These are phyloP conservation scores for Malachius bipustulatus DNA, from an alignment of 2,888 invertebrate species.

Conservation along the genomic window DNA sequence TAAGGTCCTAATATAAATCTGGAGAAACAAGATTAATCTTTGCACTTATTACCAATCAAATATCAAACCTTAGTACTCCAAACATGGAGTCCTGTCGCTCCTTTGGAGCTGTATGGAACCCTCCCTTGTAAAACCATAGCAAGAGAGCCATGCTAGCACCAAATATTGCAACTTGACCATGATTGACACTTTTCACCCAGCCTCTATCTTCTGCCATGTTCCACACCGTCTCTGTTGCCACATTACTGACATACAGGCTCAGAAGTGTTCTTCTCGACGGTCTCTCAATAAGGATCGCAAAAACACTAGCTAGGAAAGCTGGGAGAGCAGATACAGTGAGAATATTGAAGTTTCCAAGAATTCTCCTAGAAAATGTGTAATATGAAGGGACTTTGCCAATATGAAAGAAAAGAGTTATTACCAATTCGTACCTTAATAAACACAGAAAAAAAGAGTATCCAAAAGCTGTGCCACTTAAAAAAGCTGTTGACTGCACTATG, in stretches of 20 bases:
- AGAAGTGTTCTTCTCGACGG: slow-evolving; percentile 60
- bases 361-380: slow-evolving; percentile 38
- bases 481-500: slow-evolving; percentile 62
- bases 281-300: slow-evolving; percentile 65
- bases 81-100: slow-evolving; percentile 45
- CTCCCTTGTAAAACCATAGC: slow-evolving; percentile 47
- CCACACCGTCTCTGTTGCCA: slow-evolving; percentile 70
- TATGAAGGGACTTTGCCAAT: no score
- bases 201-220: slow-evolving; percentile 55
- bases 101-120: slow-evolving; percentile 39
- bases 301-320: slow-evolving; percentile 56
- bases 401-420: no score
- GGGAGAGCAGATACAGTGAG: slow-evolving; percentile 60
- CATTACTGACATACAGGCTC: slow-evolving; percentile 70
- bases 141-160: slow-evolving; percentile 47
- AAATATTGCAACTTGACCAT: slow-evolving; percentile 57
- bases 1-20: slow-evolving; percentile 51
- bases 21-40: slow-evolving; percentile 24
- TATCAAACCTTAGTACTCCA: slow-evolving; percentile 49
- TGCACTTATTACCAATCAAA: no score
- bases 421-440: slow-evolving; percentile 55
- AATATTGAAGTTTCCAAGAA: slow-evolving; percentile 56
- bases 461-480: slow-evolving; percentile 63
- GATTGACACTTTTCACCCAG: slow-evolving; percentile 45
- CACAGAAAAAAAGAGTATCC: slow-evolving; percentile 62